Evolutionary conservation across 2,797 vertebrate genomes (phyloP).

Genomic region (Rallus crepitans): DNA sequence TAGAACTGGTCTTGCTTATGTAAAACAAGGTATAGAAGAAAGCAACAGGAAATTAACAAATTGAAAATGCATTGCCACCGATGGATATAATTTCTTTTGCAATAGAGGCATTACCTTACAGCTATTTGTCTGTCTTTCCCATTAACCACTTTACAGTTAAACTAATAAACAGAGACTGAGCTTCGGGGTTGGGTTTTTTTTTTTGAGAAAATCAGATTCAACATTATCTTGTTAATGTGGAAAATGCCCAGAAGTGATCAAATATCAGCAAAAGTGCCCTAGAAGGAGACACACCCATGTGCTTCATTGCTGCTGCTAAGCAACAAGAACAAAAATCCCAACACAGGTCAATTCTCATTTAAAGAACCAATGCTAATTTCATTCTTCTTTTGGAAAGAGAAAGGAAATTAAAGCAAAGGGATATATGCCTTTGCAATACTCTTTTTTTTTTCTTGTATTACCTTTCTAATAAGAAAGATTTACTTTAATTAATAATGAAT

Average conservation of each 20-base stretch:
- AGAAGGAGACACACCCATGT: not conserved
- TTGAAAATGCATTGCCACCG: not conserved
- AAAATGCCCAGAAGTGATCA: not conserved
- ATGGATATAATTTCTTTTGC: not conserved
- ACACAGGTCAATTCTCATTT: not conserved
- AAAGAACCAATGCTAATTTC: not conserved
- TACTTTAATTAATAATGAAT: not conserved
- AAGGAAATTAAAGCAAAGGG: not conserved
- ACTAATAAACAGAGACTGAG: not conserved
- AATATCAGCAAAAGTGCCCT: not conserved
- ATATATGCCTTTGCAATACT: too few relatives aligned
- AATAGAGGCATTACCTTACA: not conserved
- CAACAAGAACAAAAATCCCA: slow-evolving; percentile 2
- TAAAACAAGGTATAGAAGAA: not conserved
- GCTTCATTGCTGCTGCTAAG: slow-evolving; percentile 26
- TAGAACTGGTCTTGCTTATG: not conserved
- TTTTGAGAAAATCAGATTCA: not conserved
- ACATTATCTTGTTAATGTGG: not conserved
- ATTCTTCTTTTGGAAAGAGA: not conserved
- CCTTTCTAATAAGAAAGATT: not conserved
- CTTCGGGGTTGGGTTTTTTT: not conserved
- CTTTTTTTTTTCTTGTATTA: not conserved
- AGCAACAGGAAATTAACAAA: not conserved
- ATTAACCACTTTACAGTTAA: not conserved
- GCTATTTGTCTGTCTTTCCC: not conserved